Evolutionary conservation across 1,140 invertebrate species (phyloP).

Genomic region (Odontomachus brunneus): DNA sequence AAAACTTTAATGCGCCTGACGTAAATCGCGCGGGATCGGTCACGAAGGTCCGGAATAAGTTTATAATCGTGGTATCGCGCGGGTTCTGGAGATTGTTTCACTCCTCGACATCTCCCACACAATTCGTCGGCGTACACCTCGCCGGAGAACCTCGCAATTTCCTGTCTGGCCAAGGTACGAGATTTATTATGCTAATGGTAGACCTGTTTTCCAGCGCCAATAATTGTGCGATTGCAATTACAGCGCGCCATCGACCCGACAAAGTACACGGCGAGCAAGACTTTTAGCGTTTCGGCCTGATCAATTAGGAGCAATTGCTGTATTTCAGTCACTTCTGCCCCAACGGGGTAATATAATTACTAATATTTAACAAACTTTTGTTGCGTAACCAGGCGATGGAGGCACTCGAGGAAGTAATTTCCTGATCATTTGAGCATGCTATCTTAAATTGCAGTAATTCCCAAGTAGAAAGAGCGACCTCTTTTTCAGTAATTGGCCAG

Average conservation of each 20-base stretch:
- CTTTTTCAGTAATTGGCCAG: no score
- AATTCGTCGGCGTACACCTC: conserved; percentile 37
- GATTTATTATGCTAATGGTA: conserved; percentile 59
- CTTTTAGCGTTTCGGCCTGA: neutral
- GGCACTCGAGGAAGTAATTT: no score
- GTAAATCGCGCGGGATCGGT: conserved; percentile 73
- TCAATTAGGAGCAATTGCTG: neutral
- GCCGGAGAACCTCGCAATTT: conserved; percentile 45
- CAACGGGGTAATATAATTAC: neutral
- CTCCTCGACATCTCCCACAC: conserved; percentile 40
- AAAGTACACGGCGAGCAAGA: neutral
- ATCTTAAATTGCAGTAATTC: no score
- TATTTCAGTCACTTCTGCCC: neutral
- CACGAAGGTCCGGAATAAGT: conserved; percentile 67
- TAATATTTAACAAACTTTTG: no score
- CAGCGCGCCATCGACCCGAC: conserved; percentile 19
- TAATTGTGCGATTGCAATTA: conserved; percentile 19
- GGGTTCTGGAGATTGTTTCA: conserved; percentile 36
- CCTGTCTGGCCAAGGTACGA: conserved; percentile 41
- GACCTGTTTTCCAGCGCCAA: conserved; percentile 31
- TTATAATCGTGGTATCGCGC: conserved; percentile 49
- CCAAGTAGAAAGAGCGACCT: no score
- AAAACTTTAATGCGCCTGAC: conserved; percentile 74
- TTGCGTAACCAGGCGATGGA: no score
- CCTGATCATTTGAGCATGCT: no score